A percentile compares a stretch with the other conserved stretches of the same genome.
phyloP scores from a whole-genome alignment of 1,140 invertebrate species.

The Rhynchophorus ferrugineus region DNA sequence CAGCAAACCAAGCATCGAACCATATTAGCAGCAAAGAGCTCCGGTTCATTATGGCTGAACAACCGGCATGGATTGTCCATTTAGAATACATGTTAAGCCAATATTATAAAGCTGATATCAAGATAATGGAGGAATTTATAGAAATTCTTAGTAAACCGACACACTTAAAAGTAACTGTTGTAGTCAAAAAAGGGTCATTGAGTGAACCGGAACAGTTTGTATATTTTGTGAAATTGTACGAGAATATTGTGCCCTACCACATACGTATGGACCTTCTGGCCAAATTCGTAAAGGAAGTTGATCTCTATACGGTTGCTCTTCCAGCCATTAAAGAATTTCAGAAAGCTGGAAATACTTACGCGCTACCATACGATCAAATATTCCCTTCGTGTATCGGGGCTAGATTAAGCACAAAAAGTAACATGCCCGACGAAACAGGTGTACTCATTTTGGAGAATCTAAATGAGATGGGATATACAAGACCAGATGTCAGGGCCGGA shows the following conservation, averaged over 20 bases:
- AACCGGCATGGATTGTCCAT: too few relatives aligned
- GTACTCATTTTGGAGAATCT: not conserved
- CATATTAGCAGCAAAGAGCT: too few relatives aligned
- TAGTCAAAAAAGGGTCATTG: too few relatives aligned
- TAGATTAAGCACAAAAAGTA: not conserved
- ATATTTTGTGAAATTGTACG: not conserved
- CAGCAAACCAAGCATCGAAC: too few relatives aligned
- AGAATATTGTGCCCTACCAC: not conserved
- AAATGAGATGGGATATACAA: not conserved
- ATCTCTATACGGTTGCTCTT: not conserved
- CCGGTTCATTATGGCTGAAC: too few relatives aligned
- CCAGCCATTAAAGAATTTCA: not conserved
- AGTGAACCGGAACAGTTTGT: too few relatives aligned
- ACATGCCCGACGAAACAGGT: not conserved
- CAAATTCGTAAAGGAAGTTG: not conserved
- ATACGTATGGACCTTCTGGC: not conserved
- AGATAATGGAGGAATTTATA: too few relatives aligned
- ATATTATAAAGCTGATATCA: too few relatives aligned
- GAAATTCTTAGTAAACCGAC: too few relatives aligned
- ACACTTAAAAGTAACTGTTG: too few relatives aligned
- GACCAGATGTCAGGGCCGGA: not conserved
- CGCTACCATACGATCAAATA: not conserved
- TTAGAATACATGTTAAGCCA: too few relatives aligned
- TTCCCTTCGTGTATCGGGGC: not conserved
- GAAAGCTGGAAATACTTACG: not conserved